Base-by-base conservation (phyloP, 2,888 invertebrate species). In the Agrilus cyanescens region DNA sequence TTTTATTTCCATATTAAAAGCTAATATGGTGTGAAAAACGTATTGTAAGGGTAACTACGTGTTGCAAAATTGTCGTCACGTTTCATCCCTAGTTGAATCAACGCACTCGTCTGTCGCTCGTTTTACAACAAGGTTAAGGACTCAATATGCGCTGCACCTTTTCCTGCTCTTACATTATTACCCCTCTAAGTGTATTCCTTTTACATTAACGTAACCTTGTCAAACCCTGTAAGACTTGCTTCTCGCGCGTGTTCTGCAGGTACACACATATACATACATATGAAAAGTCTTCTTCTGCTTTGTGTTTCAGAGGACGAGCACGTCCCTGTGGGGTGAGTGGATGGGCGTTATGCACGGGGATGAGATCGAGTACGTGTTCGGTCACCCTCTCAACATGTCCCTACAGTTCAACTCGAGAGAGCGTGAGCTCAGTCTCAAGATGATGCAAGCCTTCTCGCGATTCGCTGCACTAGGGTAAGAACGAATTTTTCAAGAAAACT, bases 321-420 rank as follows among this genome's bases (percentile, higher is more conserved):
- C 85, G 39, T 93, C 91, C 58, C 76, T 90, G 32, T 97, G 97
- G 97, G 96, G 95, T 18, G 82, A 88, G 61, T 97, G 97, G 96
- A 96, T 96, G 95, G 97, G 97, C 0, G 95, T 95, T 47, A 82
- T 97, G 79, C 97, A 97, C 52, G 97, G 91, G 1, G 96, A 97
- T 61, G 97, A 97, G 70, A 93, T 97, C 61, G 91, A 91, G 65
- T 97, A 94, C 69, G 88, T 95, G 54, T 96, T 97, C 62, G 97
- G 97, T 3, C 88, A 91, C 64, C 96, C 96, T 1, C 70, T 94
- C 57, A 89, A 94, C 70, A 79, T 80, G 72, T 85, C 88, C 12
- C 73, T 85, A 53, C 81, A 85, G 64, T 96, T 91, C 71, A 86
- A 84, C 61, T 78, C 82, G 16, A 76, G 84, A 50, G 95, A 95